phyloP scores from a whole-genome alignment of 2,888 invertebrate genomes.

The Ophioninae sp. region DNA sequence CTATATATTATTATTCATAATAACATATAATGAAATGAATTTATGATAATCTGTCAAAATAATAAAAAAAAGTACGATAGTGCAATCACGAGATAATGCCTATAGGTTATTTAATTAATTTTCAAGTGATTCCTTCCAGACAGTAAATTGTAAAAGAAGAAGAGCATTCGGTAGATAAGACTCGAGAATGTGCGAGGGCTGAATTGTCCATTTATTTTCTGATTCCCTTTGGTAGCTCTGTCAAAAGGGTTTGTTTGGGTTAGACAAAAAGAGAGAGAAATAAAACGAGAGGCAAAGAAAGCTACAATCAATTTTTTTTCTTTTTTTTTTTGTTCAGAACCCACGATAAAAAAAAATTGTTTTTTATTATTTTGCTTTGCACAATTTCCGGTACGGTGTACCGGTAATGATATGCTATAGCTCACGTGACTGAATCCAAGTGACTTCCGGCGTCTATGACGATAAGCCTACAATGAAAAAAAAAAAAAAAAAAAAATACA shows the following conservation, averaged over 20 bases:
- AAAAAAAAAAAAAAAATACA: too few relatives aligned
- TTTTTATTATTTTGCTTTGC: not conserved
- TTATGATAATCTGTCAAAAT: too few relatives aligned
- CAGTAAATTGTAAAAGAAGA: not conserved
- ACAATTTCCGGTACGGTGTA: not conserved
- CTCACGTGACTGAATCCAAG: conserved; percentile 38
- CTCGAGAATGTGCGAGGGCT: not conserved
- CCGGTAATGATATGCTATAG: conserved; percentile 1
- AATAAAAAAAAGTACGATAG: too few relatives aligned
- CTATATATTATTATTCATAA: not conserved
- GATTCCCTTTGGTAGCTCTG: conserved; percentile 32
- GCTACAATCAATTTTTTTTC: not conserved
- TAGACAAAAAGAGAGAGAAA: not conserved
- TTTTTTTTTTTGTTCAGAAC: not conserved
- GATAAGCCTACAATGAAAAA: conserved; percentile 50
- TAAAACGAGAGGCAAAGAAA: not conserved
- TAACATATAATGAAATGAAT: too few relatives aligned
- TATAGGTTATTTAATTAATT: not conserved
- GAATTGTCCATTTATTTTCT: conserved; percentile 56
- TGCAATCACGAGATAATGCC: conserved; percentile 51
- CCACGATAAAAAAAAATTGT: not conserved
- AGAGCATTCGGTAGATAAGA: not conserved
- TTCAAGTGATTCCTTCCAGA: not conserved
- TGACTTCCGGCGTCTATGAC: conserved; percentile 52
- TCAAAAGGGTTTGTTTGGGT: conserved; percentile 3